Evolutionary conservation across 2,113 vertebrate genomes (phyloP), one percentile per base, ranked within the genome.

Genomic region (Strix uralensis): DNA sequence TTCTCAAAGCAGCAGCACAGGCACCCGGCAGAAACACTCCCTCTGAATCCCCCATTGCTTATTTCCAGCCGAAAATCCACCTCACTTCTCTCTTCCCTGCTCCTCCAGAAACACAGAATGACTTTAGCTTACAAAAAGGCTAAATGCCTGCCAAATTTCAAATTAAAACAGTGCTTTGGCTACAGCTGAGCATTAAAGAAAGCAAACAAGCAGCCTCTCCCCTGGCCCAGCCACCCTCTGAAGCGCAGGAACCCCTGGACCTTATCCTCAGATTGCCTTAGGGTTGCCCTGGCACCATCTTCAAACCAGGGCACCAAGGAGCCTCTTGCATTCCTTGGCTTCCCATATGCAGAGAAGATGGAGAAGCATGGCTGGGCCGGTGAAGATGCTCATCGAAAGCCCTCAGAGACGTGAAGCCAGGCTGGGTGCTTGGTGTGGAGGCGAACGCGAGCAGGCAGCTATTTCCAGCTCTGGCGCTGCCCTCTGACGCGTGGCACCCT

Each of bases 101-200:
- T 92, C 82, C 66, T 75, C 57, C 66, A 84, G 82, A 90, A 96
- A 94, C 58, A 86, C 17, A 65, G 61, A 63, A 42, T 2, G 2
- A 22, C 34, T 61, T 94, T 34, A 62, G 78, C 84, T 97, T 93
- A 96, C 78, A 93, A 72, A 93, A 93, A 46, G 81, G 71, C 57
- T 79, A 89, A 82, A 94, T 87, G 71, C 47, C 38, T 84, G 94
- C 88, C 95, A 97, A 88, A 81, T 79, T 92, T 88, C 61, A 93
- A 94, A 97, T 94, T 86, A 91, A 88, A 96, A 71, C 82, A 74
- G 81, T 88, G 69, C 79, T 94, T 97, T 96, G 93, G 88, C 95
- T 83, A 86, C 71, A 87, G 87, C 3, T 87, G 88, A 88, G 47
- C 51, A 69, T 77, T 57, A 90, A 90, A 89, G 82, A 86, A 88